Conservation (phyloP, 2,113 vertebrate genomes). For the Chroicocephalus ridibundus region DNA sequence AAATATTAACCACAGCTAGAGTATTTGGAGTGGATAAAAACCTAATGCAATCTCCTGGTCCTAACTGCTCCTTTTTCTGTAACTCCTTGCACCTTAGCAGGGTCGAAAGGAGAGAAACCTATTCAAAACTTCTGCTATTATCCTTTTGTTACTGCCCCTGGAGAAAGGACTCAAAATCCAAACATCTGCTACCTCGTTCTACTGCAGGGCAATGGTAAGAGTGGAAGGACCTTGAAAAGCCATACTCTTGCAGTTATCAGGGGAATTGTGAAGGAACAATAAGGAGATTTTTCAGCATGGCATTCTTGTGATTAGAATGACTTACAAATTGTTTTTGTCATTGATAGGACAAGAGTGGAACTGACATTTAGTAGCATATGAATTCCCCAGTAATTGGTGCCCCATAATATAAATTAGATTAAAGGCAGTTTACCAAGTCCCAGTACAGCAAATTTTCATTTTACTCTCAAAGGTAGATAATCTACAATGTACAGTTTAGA, state of each 20-base stretch:
- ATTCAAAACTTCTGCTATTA: background rate
- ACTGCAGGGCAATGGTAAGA: background rate
- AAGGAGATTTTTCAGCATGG: background rate
- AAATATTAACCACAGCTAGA: background rate
- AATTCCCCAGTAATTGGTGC: slow-evolving; percentile 1
- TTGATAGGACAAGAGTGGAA: background rate
- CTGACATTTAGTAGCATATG: background rate
- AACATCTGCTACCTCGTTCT: background rate
- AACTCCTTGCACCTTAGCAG: background rate
- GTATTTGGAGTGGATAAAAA: background rate
- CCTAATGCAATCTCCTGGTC: background rate
- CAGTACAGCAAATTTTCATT: background rate
- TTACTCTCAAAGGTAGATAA: background rate
- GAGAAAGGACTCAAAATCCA: background rate
- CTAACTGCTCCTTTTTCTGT: background rate
- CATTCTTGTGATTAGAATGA: background rate
- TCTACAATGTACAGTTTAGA: background rate
- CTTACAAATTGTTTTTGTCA: slow-evolving; percentile 24
- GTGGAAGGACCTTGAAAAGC: background rate
- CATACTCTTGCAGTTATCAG: background rate
- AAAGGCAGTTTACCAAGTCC: slow-evolving; percentile 4
- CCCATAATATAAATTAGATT: background rate
- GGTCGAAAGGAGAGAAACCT: background rate
- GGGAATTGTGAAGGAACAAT: background rate
- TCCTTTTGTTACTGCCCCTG: background rate